phyloP scores from a whole-genome alignment of 2,888 invertebrate genomes.

The Apamea crenata region DNA sequence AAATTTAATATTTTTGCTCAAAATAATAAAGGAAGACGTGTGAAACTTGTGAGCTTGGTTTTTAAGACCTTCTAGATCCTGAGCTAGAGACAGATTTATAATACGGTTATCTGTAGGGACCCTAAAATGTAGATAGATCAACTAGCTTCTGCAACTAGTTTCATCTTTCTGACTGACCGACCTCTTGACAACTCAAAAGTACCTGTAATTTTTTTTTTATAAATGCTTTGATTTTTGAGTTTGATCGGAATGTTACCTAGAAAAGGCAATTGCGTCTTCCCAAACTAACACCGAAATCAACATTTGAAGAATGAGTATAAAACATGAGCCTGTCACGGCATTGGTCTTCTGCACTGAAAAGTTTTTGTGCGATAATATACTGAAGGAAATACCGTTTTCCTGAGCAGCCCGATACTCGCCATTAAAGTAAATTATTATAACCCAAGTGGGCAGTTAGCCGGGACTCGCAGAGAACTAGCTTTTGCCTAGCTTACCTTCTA shows the following conservation, averaged over 20 bases:
- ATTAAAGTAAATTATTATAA: constrained; percentile 72
- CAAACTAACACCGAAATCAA: background rate
- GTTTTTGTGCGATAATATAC: constrained; percentile 14
- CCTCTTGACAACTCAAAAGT: too few species aligned
- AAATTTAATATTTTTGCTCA: background rate
- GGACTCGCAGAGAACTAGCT: constrained; percentile 37
- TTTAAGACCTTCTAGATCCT: background rate
- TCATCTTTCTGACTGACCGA: too few species aligned
- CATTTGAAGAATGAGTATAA: background rate
- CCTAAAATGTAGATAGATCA: too few species aligned
- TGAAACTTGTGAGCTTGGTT: background rate
- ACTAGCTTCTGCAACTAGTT: too few species aligned
- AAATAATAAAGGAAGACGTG: background rate
- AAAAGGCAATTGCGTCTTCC: background rate
- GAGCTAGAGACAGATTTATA: background rate
- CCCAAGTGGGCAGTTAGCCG: constrained; percentile 65
- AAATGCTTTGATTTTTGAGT: background rate
- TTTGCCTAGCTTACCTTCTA: constrained; percentile 31
- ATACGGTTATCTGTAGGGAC: too few species aligned
- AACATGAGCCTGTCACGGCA: background rate
- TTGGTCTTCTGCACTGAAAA: constrained; percentile 10
- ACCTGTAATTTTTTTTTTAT: too few species aligned
- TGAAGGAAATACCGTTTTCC: constrained; percentile 49
- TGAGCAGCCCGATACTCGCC: constrained; percentile 51
- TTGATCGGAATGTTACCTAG: background rate